phyloP scores from a whole-genome alignment of 64 coral and sea anemone genomes.

The Montipora capricornis region DNA sequence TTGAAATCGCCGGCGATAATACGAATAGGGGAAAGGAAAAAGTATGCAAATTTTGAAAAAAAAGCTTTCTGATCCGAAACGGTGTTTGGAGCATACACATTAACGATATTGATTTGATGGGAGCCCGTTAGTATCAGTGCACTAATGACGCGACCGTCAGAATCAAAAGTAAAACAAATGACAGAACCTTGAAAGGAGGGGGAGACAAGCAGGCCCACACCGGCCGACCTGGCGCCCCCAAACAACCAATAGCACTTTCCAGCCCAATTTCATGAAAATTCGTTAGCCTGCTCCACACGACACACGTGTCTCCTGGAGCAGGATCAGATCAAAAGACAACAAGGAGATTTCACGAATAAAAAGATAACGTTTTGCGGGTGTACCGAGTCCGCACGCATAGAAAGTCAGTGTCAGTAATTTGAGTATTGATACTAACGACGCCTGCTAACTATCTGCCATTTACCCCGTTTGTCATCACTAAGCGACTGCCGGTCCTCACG shows the following conservation, averaged over 20 bases:
- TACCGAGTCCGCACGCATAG: background rate
- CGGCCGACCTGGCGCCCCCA: background rate
- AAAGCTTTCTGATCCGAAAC: background rate
- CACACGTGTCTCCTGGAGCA: slow-evolving; percentile 5
- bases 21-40: background rate
- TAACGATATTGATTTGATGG: background rate
- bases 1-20: background rate
- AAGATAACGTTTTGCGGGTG: background rate
- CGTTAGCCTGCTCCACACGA: background rate
- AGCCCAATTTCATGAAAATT: background rate
- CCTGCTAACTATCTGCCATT: no score
- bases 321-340: no score
- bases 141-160: background rate
- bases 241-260: slow-evolving; percentile 2
- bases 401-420: background rate
- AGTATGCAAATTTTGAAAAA: background rate
- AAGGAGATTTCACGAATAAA: no score
- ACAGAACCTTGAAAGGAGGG: background rate
- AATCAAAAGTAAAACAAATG: background rate
- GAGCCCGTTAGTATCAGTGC: background rate
- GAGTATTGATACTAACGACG: background rate
- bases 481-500: no score
- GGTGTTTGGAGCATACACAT: background rate
- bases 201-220: background rate
- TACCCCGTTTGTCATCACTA: no score